Evolutionary conservation across 1,140 invertebrate species (phyloP).

Genomic region (Cephus cinctus): DNA sequence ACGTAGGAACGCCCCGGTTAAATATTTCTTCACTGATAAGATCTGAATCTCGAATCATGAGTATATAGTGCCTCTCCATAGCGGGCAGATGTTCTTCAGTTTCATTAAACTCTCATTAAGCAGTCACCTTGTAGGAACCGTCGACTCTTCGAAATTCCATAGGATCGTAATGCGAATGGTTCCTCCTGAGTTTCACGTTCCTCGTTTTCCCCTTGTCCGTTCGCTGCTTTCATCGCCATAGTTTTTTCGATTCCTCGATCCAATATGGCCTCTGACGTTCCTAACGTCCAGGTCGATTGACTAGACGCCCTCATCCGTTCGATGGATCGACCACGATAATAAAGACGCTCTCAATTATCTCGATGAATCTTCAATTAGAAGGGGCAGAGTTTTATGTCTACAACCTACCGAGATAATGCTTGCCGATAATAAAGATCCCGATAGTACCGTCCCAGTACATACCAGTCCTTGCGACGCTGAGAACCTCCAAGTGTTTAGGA

Average conservation of each 20-base stretch:
- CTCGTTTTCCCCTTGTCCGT: background rate
- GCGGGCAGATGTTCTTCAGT: conserved; percentile 24
- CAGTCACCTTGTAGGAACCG: background rate
- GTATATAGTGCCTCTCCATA: conserved; percentile 14
- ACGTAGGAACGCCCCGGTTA: too few relatives aligned
- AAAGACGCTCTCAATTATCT: conserved; percentile 33
- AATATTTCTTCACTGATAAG: too few relatives aligned
- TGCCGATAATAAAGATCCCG: conserved; percentile 28
- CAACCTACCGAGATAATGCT: conserved; percentile 4
- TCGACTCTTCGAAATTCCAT: too few relatives aligned
- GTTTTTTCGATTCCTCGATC: background rate
- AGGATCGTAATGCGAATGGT: too few relatives aligned
- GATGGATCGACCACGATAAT: conserved; percentile 27
- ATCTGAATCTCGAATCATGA: conserved; percentile 11
- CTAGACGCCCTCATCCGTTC: too few relatives aligned
- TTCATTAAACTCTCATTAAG: conserved; percentile 21
- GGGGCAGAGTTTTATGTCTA: conserved; percentile 29
- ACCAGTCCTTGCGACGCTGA: too few relatives aligned
- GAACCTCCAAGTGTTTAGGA: too few relatives aligned
- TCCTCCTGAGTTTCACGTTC: too few relatives aligned
- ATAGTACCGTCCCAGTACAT: too few relatives aligned
- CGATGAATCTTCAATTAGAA: conserved; percentile 40
- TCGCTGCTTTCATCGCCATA: background rate
- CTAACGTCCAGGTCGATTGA: too few relatives aligned
- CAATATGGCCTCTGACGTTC: too few relatives aligned